Evolutionary conservation across 2,888 invertebrate species (phyloP), one percentile per base, ranked within the genome.

Genomic region (Aleiodes testaceus): DNA sequence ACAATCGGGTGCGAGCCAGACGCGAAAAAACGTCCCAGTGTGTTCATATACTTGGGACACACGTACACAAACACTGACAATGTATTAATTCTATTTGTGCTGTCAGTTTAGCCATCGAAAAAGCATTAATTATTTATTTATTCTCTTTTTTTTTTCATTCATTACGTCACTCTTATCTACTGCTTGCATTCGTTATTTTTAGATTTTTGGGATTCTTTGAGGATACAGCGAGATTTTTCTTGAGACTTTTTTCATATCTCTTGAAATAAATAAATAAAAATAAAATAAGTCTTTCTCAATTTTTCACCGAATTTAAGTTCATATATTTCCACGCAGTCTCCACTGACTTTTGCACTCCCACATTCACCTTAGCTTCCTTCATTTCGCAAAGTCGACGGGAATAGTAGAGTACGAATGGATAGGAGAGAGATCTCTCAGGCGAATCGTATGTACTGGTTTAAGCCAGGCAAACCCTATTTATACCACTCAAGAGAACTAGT

Each of bases 381-480:
- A 66, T 70, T 70, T 66, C 49, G 59, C 61, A 70, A 70, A 70
- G 70, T 70, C 70, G 42, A 49, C 66, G 61, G 11, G 65, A 65
- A 55, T 52, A 63, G 63, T 52, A 63, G 63, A 69, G 69, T 52
- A 49, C 53, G 42, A 20, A 36, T 44, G 53, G 47, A 18, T 3
- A 26, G 5, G 5, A 2, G 26, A 30, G 52, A 18, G 30, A 45
- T 53, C 50, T 50, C 50, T 63, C 64, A 20, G 52, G 14, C 47
- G 47, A 64, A 47, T 64, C 47, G 45, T 26, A 64, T 26, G 64
- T 45, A 64, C 47, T 64, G 50, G n/a, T 50, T n/a, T 11, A 20
- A 63, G 42, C n/a, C 44, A 44, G 20, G 26, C 52, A 52, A 63
- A 63, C 61, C n/a, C 69, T 69, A 61, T 69, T 69, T 69, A 61